These are phyloP conservation scores for Nymphalis urticae DNA, from an alignment of 2,888 invertebrate species.

Conservation along the genomic window DNA sequence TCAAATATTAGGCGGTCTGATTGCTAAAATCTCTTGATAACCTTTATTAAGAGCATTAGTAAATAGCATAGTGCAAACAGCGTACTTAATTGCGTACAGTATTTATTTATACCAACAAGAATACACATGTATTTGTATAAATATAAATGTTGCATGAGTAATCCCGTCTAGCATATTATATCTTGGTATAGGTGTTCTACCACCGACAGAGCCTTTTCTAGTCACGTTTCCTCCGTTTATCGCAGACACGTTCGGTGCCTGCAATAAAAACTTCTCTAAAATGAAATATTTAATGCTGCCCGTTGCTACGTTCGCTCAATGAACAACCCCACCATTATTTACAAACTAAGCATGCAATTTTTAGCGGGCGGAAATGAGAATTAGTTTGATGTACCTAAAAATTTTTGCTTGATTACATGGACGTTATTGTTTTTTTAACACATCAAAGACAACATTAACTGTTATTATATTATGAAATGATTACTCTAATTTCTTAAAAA, in stretches of 20 bases:
- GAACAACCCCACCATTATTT: conserved; percentile 44
- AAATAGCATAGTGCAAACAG: too few relatives aligned
- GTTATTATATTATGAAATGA: too few relatives aligned
- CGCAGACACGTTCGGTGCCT: conserved; percentile 74
- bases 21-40: too few relatives aligned
- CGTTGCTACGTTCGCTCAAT: conserved; percentile 58
- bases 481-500: too few relatives aligned
- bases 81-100: too few relatives aligned
- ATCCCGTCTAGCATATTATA: conserved; percentile 12
- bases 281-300: conserved; percentile 79
- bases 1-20: too few relatives aligned
- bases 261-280: conserved; percentile 81
- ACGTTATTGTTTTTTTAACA: neutral
- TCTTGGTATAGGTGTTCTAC: conserved; percentile 32
- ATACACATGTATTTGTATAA: neutral
- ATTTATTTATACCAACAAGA: neutral
- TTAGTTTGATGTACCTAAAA: neutral
- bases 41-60: too few relatives aligned
- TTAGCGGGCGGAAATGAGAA: conserved; percentile 17
- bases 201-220: conserved; percentile 55
- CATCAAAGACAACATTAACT: neutral
- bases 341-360: conserved; percentile 32
- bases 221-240: conserved; percentile 76
- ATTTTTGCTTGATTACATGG: conserved; percentile 9
- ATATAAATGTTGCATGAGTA: neutral